phyloP scores from a whole-genome alignment of 2,888 invertebrate species.

The Scaptomyza flava region DNA sequence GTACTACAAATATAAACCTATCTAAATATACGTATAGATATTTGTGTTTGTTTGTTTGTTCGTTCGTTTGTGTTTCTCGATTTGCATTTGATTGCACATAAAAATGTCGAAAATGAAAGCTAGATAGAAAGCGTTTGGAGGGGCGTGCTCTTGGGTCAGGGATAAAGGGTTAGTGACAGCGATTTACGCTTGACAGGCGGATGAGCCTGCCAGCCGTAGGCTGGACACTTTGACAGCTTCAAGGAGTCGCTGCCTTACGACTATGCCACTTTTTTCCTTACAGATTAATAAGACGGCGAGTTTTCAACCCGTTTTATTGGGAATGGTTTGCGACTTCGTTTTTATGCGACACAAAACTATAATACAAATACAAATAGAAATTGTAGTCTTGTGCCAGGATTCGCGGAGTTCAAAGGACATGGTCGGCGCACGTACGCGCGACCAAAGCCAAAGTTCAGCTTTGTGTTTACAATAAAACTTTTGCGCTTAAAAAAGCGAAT shows the following conservation, averaged over 20 bases:
- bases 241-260: slow-evolving; percentile 40
- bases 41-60: slow-evolving; percentile 26
- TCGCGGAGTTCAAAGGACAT: slow-evolving; percentile 31
- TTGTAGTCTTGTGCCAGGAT: slow-evolving; percentile 21
- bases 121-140: not conserved
- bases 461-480: slow-evolving; percentile 72
- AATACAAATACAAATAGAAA: slow-evolving; percentile 52
- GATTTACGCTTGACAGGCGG: slow-evolving; percentile 66
- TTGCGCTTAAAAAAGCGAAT: slow-evolving; percentile 52
- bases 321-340: slow-evolving; percentile 41
- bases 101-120: slow-evolving; percentile 74
- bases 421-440: slow-evolving; percentile 61
- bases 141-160: not conserved
- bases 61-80: slow-evolving; percentile 57
- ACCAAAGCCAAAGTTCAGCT: slow-evolving; percentile 54
- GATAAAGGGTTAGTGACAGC: slow-evolving; percentile 5
- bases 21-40: slow-evolving; percentile 19
- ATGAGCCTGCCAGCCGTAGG: slow-evolving; percentile 71
- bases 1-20: slow-evolving; percentile 7
- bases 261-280: slow-evolving; percentile 12
- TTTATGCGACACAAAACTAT: slow-evolving; percentile 69
- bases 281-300: slow-evolving; percentile 63
- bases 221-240: slow-evolving; percentile 73
- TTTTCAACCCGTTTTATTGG: slow-evolving; percentile 54
- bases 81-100: slow-evolving; percentile 78